Percentiles rank a stretch among this genome's conserved stretches.
phyloP scores from a whole-genome alignment of 2,113 vertebrate species.

The Phaethornis superciliosus region DNA sequence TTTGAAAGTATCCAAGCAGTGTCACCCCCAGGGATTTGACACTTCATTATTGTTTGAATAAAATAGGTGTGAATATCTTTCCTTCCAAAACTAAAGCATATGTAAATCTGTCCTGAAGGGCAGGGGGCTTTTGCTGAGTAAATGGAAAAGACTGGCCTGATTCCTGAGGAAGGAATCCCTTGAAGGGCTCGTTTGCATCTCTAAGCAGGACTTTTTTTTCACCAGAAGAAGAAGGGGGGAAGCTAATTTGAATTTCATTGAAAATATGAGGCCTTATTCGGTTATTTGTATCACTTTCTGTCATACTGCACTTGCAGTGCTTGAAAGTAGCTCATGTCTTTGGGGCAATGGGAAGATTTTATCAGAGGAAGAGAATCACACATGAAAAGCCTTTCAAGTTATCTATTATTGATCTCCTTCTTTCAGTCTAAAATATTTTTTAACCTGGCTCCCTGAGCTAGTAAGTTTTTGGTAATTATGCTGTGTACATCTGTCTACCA shows the following conservation, averaged over 20 bases:
- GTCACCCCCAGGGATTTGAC: background rate
- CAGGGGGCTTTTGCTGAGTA: background rate
- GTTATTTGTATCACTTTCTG: background rate
- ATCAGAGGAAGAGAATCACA: background rate
- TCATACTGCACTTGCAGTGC: background rate
- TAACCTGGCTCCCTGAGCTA: background rate
- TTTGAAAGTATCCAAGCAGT: background rate
- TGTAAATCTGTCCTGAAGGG: background rate
- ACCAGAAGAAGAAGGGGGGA: background rate
- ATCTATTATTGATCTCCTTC: background rate
- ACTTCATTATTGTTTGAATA: background rate
- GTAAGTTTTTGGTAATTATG: background rate
- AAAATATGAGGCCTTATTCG: background rate
- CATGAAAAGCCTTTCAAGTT: background rate
- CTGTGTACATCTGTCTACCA: background rate
- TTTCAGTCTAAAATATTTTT: background rate
- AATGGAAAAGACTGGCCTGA: background rate
- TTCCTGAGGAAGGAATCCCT: background rate
- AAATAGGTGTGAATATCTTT: background rate
- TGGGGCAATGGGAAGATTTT: background rate
- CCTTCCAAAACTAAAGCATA: background rate
- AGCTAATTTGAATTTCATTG: background rate
- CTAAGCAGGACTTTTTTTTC: background rate
- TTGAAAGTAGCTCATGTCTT: background rate
- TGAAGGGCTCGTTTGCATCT: background rate